Evolutionary conservation across 2,113 vertebrate genomes (phyloP).

Genomic region (Leucosticte australis): DNA sequence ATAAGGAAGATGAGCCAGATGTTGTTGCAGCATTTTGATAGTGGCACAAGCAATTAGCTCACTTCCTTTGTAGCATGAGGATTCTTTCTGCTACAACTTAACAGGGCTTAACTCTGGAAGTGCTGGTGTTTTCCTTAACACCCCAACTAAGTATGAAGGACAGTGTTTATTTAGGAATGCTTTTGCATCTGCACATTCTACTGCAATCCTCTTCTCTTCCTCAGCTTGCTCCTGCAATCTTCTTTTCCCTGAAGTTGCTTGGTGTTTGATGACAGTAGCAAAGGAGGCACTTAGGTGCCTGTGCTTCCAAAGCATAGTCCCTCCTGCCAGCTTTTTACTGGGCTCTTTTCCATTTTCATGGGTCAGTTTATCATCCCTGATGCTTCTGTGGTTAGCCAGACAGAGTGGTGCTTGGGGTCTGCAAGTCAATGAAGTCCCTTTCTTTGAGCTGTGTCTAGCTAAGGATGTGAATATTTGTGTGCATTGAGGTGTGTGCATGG

Average conservation of each 20-base stretch:
- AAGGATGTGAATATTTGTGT: not conserved
- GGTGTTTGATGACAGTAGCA: not conserved
- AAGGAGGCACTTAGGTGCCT: not conserved
- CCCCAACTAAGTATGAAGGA: not conserved
- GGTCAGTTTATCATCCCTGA: not conserved
- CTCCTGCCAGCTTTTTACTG: not conserved
- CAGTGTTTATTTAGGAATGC: not conserved
- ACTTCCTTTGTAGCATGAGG: constrained; percentile 28
- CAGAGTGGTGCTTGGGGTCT: not conserved
- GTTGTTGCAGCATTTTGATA: not conserved
- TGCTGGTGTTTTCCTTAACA: not conserved
- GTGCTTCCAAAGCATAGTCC: not conserved
- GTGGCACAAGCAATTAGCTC: not conserved
- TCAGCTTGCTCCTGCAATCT: not conserved
- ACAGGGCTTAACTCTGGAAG: constrained; percentile 1
- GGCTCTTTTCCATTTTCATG: not conserved
- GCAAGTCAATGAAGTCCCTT: not conserved
- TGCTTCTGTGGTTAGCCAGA: not conserved
- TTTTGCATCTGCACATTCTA: not conserved
- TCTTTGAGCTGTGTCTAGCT: not conserved
- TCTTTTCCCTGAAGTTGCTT: not conserved
- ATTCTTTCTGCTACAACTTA: not conserved
- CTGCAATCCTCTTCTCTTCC: not conserved
- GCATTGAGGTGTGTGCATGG: not conserved
- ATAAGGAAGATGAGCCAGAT: constrained; percentile 42